A percentile compares a stretch with the other conserved stretches of the same genome.
phyloP scores from a whole-genome alignment of 2,888 invertebrate genomes.

The Barypeithes pellucidus region DNA sequence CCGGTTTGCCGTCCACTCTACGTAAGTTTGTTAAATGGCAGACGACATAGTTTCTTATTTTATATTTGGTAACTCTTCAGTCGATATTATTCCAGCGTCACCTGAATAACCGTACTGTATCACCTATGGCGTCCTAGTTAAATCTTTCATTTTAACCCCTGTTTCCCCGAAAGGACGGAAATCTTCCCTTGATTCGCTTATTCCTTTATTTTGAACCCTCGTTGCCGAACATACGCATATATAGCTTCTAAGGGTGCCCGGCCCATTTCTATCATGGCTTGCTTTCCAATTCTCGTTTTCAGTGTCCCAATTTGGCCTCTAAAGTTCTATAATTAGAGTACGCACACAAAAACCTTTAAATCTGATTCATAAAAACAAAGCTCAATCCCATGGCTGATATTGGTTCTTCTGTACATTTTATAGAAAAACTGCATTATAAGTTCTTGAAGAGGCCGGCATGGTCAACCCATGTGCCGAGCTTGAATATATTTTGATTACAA shows the following conservation, averaged over 20 bases:
- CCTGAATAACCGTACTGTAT: slow-evolving; percentile 18
- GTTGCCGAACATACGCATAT: slow-evolving; percentile 9
- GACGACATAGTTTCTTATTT: too few relatives aligned
- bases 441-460: too few relatives aligned
- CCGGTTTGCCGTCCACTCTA: too few relatives aligned
- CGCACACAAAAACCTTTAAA: too few relatives aligned
- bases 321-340: slow-evolving; percentile 3
- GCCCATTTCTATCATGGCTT: slow-evolving; percentile 21
- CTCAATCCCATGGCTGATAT: too few relatives aligned
- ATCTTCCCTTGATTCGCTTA: slow-evolving; percentile 35
- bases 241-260: slow-evolving; percentile 16
- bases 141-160: slow-evolving; percentile 26
- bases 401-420: too few relatives aligned
- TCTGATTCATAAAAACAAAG: too few relatives aligned
- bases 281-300: slow-evolving; percentile 27
- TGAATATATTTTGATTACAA: too few relatives aligned
- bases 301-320: slow-evolving; percentile 19
- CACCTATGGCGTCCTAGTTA: slow-evolving; percentile 9
- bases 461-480: too few relatives aligned
- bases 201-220: slow-evolving; percentile 33
- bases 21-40: too few relatives aligned
- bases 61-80: too few relatives aligned
- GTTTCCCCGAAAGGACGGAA: slow-evolving; percentile 29
- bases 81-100: background rate
- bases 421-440: too few relatives aligned